phyloP scores from a whole-genome alignment of 2,888 invertebrate species.

The Hololepta plana region DNA sequence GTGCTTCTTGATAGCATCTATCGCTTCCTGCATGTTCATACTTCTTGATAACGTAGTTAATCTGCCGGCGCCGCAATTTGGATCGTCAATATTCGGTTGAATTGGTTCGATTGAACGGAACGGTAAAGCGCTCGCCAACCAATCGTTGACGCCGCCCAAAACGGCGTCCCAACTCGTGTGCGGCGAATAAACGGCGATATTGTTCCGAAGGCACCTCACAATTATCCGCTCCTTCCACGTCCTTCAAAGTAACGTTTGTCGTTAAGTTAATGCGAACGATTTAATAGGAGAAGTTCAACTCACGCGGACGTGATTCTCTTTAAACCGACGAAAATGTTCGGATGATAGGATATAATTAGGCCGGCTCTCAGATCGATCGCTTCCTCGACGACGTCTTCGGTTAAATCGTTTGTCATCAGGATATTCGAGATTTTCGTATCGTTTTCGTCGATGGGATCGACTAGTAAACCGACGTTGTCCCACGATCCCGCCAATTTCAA shows the following conservation, averaged over 20 bases:
- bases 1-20: constrained; percentile 47
- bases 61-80: constrained; percentile 35
- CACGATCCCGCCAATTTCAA: constrained; percentile 59
- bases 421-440: constrained; percentile 38
- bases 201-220: constrained; percentile 59
- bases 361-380: constrained; percentile 49
- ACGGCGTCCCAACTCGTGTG: constrained; percentile 83
- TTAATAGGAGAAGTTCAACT: constrained; percentile 7
- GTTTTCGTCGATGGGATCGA: constrained; percentile 50
- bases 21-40: constrained; percentile 38
- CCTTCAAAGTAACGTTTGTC: constrained; percentile 22
- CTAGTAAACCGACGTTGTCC: constrained; percentile 89
- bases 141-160: constrained; percentile 77
- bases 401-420: constrained; percentile 82
- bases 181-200: constrained; percentile 81
- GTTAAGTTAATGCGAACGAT: background rate
- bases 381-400: constrained; percentile 71
- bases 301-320: constrained; percentile 67
- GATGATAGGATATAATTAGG: constrained; percentile 86
- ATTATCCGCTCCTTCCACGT: constrained; percentile 70
- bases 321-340: constrained; percentile 78
- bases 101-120: constrained; percentile 26
- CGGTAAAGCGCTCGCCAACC: constrained; percentile 60
- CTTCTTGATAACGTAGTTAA: constrained; percentile 31
- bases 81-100: constrained; percentile 20